phyloP scores from a whole-genome alignment of 2,113 vertebrate species.

The Scomber colias region DNA sequence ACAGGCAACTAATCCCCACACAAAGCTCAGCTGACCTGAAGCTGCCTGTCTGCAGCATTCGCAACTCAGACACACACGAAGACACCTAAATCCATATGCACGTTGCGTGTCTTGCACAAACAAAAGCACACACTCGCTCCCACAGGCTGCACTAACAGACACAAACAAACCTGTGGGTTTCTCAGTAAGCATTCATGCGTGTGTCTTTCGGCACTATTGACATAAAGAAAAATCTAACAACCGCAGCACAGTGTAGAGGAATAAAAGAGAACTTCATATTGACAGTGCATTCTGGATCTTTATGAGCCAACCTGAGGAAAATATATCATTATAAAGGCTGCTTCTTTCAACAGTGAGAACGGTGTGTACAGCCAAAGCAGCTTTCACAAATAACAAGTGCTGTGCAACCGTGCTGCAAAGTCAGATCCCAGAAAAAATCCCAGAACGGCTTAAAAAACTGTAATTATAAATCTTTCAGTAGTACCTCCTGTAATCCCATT shows the following conservation, averaged over 20 bases:
- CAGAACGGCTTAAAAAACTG: no score
- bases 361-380: background rate
- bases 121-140: background rate
- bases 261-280: background rate
- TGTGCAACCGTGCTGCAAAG: background rate
- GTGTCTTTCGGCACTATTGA: background rate
- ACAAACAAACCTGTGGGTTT: background rate
- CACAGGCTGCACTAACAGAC: background rate
- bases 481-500: no score
- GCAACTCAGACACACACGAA: slow-evolving; percentile 34
- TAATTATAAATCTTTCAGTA: no score
- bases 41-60: slow-evolving; percentile 66
- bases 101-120: slow-evolving; percentile 11
- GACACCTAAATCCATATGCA: slow-evolving; percentile 55
- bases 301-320: background rate
- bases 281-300: background rate
- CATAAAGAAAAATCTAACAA: background rate
- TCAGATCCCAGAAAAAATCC: no score
- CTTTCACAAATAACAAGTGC: background rate
- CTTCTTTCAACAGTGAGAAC: background rate
- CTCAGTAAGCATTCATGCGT: background rate
- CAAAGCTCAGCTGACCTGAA: slow-evolving; percentile 74
- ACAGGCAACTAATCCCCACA: slow-evolving; percentile 77
- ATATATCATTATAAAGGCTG: background rate
- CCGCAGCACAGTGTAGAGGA: background rate